Evolutionary conservation across 1,140 invertebrate genomes (phyloP).

Genomic region (Stenopsyche tienmushanensis): DNA sequence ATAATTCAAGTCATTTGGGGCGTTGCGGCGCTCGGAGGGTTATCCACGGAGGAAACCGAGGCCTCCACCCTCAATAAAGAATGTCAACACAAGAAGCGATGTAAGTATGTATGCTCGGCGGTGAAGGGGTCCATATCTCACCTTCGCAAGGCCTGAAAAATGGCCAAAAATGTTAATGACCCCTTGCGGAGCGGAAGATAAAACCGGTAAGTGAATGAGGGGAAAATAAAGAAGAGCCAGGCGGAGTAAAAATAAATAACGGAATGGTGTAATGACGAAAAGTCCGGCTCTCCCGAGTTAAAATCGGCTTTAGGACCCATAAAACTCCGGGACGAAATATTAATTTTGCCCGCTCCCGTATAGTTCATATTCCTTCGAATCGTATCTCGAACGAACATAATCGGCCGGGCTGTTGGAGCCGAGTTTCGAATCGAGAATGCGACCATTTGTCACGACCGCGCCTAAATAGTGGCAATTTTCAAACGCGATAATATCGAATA

Average conservation of each 20-base stretch:
- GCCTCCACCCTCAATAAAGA: too few relatives aligned
- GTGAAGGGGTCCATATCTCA: slow-evolving; percentile 22
- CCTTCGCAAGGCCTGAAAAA: slow-evolving; percentile 1
- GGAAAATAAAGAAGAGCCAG: neutral
- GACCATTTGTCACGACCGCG: too few relatives aligned
- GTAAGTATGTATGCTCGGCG: neutral
- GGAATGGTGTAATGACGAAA: neutral
- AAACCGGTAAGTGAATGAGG: slow-evolving; percentile 15
- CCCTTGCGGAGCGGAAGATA: too few relatives aligned
- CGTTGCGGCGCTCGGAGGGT: neutral
- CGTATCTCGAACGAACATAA: too few relatives aligned
- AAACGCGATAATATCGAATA: too few relatives aligned
- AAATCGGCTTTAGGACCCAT: neutral
- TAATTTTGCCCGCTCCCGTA: too few relatives aligned
- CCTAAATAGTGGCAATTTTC: too few relatives aligned
- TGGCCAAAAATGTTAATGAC: slow-evolving; percentile 21
- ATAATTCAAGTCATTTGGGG: neutral
- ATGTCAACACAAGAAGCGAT: neutral
- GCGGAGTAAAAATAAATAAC: neutral
- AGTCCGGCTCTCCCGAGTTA: neutral
- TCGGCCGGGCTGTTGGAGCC: too few relatives aligned
- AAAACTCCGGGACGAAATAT: too few relatives aligned
- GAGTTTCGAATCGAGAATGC: too few relatives aligned
- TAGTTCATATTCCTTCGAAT: too few relatives aligned
- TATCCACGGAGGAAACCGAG: too few relatives aligned